Evolutionary conservation across 2,888 invertebrate species (phyloP).

Genomic region (Panzeria rudis): DNA sequence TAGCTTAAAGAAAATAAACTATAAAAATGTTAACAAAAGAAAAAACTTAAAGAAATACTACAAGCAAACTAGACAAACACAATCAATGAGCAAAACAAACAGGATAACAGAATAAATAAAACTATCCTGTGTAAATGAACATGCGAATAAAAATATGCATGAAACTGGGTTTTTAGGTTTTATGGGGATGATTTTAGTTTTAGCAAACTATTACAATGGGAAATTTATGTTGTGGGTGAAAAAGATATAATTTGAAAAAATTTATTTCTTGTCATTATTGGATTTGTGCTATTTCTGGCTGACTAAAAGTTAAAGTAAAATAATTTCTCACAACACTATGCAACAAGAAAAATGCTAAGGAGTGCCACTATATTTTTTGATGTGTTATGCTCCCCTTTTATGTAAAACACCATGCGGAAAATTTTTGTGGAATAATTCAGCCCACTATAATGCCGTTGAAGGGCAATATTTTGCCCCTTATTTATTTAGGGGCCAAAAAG

Average conservation of each 20-base stretch:
- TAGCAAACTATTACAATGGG: constrained; percentile 25
- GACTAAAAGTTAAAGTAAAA: neutral
- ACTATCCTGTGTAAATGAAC: constrained; percentile 55
- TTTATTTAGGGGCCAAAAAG: too few species aligned
- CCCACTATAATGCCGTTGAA: too few species aligned
- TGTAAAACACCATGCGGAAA: too few species aligned
- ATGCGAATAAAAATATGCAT: neutral
- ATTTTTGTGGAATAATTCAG: too few species aligned
- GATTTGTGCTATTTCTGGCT: neutral
- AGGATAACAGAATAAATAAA: constrained; percentile 26
- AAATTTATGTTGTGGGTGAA: constrained; percentile 54
- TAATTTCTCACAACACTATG: too few species aligned
- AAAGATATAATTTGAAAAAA: constrained; percentile 38
- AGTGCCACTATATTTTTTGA: too few species aligned
- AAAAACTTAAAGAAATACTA: constrained; percentile 67
- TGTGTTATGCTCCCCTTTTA: too few species aligned
- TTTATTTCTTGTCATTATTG: neutral
- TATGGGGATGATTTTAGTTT: constrained; percentile 41
- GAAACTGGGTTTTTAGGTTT: constrained; percentile 62
- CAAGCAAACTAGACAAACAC: constrained; percentile 42
- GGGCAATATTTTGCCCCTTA: too few species aligned
- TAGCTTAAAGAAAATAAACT: neutral
- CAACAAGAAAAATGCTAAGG: too few species aligned
- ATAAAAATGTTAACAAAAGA: too few species aligned
- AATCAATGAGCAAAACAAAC: constrained; percentile 29